A percentile compares a stretch with the other conserved stretches of the same genome.
These are phyloP conservation scores for Trematocara stigmaticum DNA, from an alignment of 2,113 vertebrate species.

Conservation along the genomic window DNA sequence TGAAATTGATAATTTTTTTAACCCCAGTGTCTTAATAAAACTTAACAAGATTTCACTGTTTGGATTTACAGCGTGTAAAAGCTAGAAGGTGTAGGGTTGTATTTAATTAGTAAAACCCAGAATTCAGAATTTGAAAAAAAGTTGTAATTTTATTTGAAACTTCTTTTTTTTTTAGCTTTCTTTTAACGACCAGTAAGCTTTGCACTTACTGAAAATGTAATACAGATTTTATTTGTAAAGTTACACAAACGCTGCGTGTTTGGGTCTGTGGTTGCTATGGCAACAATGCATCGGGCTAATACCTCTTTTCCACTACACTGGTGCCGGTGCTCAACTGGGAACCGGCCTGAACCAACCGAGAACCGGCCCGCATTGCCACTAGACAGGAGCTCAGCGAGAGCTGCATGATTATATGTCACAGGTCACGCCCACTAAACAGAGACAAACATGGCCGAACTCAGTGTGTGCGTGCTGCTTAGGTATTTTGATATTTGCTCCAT, in stretches of 20 bases:
- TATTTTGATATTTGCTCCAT: too few species aligned
- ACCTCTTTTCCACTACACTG: too few species aligned
- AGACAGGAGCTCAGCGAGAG: too few species aligned
- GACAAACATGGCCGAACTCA: too few species aligned
- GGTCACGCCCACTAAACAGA: too few species aligned
- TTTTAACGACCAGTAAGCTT: background rate
- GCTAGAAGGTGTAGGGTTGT: background rate
- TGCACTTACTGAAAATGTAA: background rate
- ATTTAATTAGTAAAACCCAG: background rate
- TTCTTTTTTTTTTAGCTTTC: background rate
- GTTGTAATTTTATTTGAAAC: background rate
- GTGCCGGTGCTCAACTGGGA: too few species aligned
- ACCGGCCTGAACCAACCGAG: too few species aligned
- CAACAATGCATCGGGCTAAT: background rate
- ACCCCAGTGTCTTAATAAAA: background rate
- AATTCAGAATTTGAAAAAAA: background rate
- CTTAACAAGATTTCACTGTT: background rate
- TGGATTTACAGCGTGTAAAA: background rate
- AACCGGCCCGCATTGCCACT: too few species aligned
- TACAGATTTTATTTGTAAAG: background rate
- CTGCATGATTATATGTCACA: too few species aligned
- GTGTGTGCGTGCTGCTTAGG: too few species aligned
- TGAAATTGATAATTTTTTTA: background rate
- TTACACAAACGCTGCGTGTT: conserved; percentile 27
- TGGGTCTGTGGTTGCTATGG: conserved; percentile 43